Conservation (phyloP, 2,113 vertebrate species). For the Cercopithecus mona region DNA sequence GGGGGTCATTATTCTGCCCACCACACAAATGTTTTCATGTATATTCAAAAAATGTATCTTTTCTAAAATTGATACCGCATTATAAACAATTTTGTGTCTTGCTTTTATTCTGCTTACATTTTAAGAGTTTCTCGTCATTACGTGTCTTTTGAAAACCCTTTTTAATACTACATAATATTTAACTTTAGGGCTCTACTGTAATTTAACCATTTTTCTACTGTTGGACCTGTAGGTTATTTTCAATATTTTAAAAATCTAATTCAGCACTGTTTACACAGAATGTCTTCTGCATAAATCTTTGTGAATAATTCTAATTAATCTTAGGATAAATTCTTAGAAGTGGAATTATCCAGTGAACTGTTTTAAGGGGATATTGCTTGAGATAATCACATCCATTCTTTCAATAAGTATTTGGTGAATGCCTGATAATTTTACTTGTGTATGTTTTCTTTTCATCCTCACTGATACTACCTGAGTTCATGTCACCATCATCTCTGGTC, state of each 20-base stretch:
- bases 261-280: not conserved
- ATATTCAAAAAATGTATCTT: conserved; percentile 22
- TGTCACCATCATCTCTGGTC: not conserved
- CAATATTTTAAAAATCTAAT: conserved; percentile 23
- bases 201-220: conserved; percentile 14
- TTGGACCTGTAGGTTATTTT: conserved; percentile 36
- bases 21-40: not conserved
- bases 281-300: conserved; percentile 27
- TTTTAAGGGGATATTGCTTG: not conserved
- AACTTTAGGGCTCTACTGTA: not conserved
- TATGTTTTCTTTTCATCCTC: not conserved
- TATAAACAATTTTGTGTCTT: not conserved
- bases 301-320: conserved; percentile 19
- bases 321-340: conserved; percentile 32
- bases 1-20: not conserved
- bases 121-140: conserved; percentile 25
- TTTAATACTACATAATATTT: conserved; percentile 9
- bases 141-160: not conserved
- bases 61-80: not conserved
- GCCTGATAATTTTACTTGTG: not conserved
- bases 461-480: not conserved
- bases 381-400: not conserved
- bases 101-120: conserved; percentile 20
- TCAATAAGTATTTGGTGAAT: conserved; percentile 3
- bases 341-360: not conserved